Conservation (phyloP, 2,888 invertebrate species). For the Dromius quadrimaculatus region DNA sequence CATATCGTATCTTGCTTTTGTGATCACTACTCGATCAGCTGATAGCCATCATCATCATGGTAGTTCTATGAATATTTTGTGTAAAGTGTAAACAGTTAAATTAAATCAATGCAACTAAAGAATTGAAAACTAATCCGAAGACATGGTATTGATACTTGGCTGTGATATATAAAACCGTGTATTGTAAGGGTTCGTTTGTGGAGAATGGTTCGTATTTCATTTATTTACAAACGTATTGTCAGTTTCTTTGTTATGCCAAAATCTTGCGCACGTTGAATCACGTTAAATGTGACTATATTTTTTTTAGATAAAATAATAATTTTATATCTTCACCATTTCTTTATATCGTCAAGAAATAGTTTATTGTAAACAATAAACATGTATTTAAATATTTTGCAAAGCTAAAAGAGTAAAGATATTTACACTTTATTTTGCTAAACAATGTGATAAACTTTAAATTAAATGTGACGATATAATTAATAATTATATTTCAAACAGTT, state of each 20-base stretch:
- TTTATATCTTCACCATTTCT: too few species aligned
- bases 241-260: constrained; percentile 49
- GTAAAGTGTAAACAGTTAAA: constrained; percentile 26
- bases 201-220: constrained; percentile 40
- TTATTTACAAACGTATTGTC: constrained; percentile 49
- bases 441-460: constrained; percentile 22
- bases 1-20: constrained; percentile 51
- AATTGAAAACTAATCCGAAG: constrained; percentile 2
- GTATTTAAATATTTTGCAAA: constrained; percentile 26
- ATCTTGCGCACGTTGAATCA: constrained; percentile 45
- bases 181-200: constrained; percentile 38
- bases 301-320: constrained; percentile 20
- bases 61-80: constrained; percentile 38
- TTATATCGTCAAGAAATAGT: constrained; percentile 4
- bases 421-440: constrained; percentile 32
- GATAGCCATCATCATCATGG: constrained; percentile 44
- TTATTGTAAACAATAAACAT: constrained; percentile 36
- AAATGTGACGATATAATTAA: constrained; percentile 14
- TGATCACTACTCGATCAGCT: constrained; percentile 51
- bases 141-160: constrained; percentile 35
- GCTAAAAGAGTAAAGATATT: constrained; percentile 15
- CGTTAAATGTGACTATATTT: constrained; percentile 11
- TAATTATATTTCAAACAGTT: constrained; percentile 13
- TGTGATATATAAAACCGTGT: constrained; percentile 33
- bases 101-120: constrained; percentile 26